Evolutionary conservation across 1,140 invertebrate species (phyloP), one percentile per base, ranked within the genome.

Genomic region (Tetramorium simillimum): DNA sequence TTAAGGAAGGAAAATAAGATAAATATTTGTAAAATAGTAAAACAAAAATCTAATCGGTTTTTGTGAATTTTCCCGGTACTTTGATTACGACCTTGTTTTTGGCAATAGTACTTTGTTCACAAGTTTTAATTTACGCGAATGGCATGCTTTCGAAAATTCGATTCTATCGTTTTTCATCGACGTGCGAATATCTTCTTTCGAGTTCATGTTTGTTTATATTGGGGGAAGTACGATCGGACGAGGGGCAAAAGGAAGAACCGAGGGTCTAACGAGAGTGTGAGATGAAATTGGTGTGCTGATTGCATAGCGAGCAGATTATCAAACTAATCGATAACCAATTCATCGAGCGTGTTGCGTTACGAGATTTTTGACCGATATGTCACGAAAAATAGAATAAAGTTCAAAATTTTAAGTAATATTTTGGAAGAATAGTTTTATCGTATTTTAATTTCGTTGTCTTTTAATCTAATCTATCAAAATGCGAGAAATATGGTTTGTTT

Each of bases 241-340:
- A 53, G 62, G 18, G 21, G 33, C 46, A 43, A 28, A 69, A 58
- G 40, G 40, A 75, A 46, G 24, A 60, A 21, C 18, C 33, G 49
- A 60, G 37, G 58, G 24, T 80, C 43, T 82, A 60, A 82, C 40
- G 69, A 84, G 49, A 81, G 53, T 46, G 58, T 37, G n/a, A 24
- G 53, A 75, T 40, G 53, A 75, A 73, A 84, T 84, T 84, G 69
- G 53, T 37, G 69, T 62, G 80, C 80, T 84, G 69, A 84, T 84
- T 84, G 80, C 69, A 81, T 37, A 82, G 67, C 33, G 37, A 75
- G 28, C 24, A 40, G 53, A 60, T 73, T 84, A 75, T 84, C 56
- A 75, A 84, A 75, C 72, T 72, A 56, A 84, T 75, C 69, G 69
- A 84, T 84, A 84, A 75, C 69, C 80, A 84, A 75, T 84, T 84